phyloP scores from a whole-genome alignment of 2,113 vertebrate species.

The Hyperoodon ampullatus region DNA sequence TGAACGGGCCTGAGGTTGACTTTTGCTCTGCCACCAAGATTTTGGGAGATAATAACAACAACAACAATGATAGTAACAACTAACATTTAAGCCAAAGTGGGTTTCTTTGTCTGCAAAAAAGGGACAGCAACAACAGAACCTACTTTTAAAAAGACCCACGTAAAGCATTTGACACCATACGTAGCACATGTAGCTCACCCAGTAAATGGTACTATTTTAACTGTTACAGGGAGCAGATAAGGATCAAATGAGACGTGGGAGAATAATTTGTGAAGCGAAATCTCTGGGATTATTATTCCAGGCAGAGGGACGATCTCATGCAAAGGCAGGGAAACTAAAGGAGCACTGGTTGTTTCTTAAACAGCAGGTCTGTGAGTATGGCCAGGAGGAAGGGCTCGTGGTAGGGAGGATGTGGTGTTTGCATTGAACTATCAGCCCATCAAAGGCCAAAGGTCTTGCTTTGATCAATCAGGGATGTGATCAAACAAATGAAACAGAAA shows the following conservation, averaged over 20 bases:
- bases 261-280: not conserved
- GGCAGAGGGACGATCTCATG: not conserved
- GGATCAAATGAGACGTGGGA: not conserved
- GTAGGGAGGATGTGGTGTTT: not conserved
- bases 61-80: not conserved
- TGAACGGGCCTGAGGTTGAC: not conserved
- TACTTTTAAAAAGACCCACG: not conserved
- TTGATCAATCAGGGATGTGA: not conserved
- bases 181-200: fast-evolving
- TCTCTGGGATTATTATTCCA: not conserved
- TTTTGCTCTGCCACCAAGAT: not conserved
- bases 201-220: not conserved
- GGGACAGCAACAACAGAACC: not conserved
- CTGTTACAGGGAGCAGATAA: too few species aligned
- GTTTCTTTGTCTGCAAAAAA: not conserved
- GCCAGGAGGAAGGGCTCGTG: too few species aligned
- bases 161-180: not conserved
- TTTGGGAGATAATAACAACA: not conserved
- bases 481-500: not conserved
- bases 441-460: not conserved
- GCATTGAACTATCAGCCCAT: not conserved
- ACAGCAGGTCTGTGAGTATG: not conserved
- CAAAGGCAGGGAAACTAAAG: not conserved
- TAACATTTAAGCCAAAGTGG: not conserved
- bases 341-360: not conserved